Evolutionary conservation across 2,888 invertebrate species (phyloP), one percentile per base, ranked within the genome.

Genomic region (Erannis defoliaria): DNA sequence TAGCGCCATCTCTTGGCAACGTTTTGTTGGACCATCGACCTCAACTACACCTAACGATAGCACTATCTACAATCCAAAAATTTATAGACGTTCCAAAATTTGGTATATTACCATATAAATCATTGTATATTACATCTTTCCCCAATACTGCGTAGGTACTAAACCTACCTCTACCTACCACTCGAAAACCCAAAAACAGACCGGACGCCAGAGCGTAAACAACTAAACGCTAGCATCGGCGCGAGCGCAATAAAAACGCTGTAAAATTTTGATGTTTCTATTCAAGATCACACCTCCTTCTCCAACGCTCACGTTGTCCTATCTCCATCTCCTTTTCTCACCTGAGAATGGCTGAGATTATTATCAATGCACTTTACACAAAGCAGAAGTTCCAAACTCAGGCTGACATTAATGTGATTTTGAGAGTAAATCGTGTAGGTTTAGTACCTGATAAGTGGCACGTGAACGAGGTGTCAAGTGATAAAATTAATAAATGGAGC

Each of bases 191-290:
- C 70, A 67, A 79, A 79, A 79, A 68, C 77, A 69, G 73, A 85
- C 89, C 89, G 90, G 89, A 91, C 89, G 88, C 85, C 71, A 66
- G 71, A 82, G 74, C 83, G 86, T 91, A 91, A 91, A 71, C 82
- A 74, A 83, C 86, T 90, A 91, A 91, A 93, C 91, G 91, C 78
- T 73, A 72, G 73, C 73, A 84, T 82, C 88, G 78, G 81, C 85
- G 85, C 82, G 79, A 68, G 82, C 86, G 90, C 87, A 90, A 90
- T 93, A 92, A 93, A 93, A 91, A 90, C 74, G 91, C 86, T 91
- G 91, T 93, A 91, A 93, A 92, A 90, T 90, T 93, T 92, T 93
- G 89, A 93, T 92, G 92, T 93, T 90, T 91, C 91, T 90, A 91
- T 92, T 89, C 90, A 88, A 81, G 73, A 76, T 75, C 73, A n/a